Evolutionary conservation across 2,797 vertebrate species (phyloP).

Genomic region (Xiphophorus birchmanni): DNA sequence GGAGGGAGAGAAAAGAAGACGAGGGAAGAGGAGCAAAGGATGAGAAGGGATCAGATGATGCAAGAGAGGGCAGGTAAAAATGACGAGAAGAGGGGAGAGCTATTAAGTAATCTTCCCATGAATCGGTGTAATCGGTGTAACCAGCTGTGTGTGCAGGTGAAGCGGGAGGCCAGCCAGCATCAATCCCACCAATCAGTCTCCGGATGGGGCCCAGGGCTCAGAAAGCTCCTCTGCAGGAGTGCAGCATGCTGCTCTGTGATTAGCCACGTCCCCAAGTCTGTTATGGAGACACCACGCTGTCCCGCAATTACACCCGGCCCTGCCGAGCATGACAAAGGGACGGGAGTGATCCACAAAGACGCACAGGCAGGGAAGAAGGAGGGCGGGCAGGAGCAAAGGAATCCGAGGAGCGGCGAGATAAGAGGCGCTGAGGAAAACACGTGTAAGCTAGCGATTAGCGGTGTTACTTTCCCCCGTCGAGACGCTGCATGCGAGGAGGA

Average conservation of each 20-base stretch:
- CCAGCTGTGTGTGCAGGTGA: conserved; percentile 78
- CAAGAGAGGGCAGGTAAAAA: conserved; percentile 63
- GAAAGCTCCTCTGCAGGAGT: conserved; percentile 70
- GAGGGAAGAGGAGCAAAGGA: conserved; percentile 46
- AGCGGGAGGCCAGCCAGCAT: conserved; percentile 63
- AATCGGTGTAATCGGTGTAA: conserved; percentile 76
- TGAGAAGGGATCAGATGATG: conserved; percentile 61
- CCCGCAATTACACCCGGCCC: conserved; percentile 63
- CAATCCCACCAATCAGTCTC: conserved; percentile 75
- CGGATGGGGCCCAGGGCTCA: conserved; percentile 65
- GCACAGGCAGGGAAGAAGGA: conserved; percentile 17
- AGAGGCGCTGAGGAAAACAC: conserved; percentile 32
- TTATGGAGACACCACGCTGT: conserved; percentile 61
- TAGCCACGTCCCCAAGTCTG: conserved; percentile 59
- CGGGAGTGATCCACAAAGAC: conserved; percentile 38
- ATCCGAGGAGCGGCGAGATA: conserved; percentile 52
- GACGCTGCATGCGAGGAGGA: conserved; percentile 32
- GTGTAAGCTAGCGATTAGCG: conserved; percentile 58
- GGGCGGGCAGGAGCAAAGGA: conserved; percentile 38
- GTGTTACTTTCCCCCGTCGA: conserved; percentile 40
- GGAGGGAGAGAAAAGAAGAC: conserved; percentile 56
- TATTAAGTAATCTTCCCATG: conserved; percentile 77
- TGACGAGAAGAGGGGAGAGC: conserved; percentile 62
- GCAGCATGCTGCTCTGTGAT: conserved; percentile 68
- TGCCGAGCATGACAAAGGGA: conserved; percentile 37